phyloP scores from a whole-genome alignment of 2,113 vertebrate species.

The Chitala chitala region DNA sequence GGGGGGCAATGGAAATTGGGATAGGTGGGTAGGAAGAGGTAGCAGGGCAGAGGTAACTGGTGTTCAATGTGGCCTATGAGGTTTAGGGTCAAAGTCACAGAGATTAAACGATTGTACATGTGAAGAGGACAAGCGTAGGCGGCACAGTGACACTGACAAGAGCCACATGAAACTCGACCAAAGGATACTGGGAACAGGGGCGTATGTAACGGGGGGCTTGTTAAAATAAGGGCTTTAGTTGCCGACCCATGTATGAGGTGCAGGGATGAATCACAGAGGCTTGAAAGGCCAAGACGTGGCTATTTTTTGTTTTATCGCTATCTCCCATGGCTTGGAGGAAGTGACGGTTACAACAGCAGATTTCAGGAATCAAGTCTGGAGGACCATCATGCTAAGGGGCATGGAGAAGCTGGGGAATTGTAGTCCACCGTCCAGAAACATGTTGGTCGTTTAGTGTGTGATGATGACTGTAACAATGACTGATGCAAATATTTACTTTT shows the following conservation, averaged over 20 bases:
- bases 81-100: not conserved
- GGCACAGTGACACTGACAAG: not conserved
- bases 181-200: constrained; percentile 4
- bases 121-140: not conserved
- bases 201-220: no score
- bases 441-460: not conserved
- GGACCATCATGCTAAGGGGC: not conserved
- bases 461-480: not conserved
- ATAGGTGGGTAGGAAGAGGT: not conserved
- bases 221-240: not conserved
- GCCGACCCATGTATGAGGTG: not conserved
- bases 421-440: constrained; percentile 6
- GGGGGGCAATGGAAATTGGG: not conserved
- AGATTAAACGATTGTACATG: not conserved
- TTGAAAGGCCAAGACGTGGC: not conserved
- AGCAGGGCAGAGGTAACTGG: not conserved
- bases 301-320: not conserved
- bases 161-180: not conserved
- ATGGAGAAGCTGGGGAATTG: constrained; percentile 16
- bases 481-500: not conserved
- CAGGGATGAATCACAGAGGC: not conserved
- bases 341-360: not conserved
- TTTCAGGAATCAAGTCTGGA: no score
- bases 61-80: not conserved
- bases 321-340: not conserved